phyloP scores from a whole-genome alignment of 2,888 invertebrate species.

The Chrysomela aeneicollis region DNA sequence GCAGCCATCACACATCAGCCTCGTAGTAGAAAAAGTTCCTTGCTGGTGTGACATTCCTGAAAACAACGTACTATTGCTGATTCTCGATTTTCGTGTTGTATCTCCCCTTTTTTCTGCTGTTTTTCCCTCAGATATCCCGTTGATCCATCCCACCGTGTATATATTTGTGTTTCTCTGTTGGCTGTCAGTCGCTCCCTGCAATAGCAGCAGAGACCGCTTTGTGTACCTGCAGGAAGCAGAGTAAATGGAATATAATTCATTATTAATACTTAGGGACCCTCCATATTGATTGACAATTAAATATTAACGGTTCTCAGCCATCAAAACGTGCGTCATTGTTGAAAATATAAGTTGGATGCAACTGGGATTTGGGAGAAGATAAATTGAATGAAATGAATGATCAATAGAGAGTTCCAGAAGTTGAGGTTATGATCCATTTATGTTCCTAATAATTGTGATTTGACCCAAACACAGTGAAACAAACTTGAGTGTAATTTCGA shows the following conservation, averaged over 20 bases:
- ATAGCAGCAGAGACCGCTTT: conserved; percentile 31
- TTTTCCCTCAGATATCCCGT: not conserved
- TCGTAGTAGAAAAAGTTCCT: too few relatives aligned
- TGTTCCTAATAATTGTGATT: too few relatives aligned
- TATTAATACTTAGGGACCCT: conserved; percentile 45
- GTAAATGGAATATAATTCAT: conserved; percentile 51
- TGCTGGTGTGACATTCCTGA: too few relatives aligned
- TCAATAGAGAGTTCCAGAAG: too few relatives aligned
- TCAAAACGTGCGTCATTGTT: not conserved
- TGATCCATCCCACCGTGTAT: conserved; percentile 20
- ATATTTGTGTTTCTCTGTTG: conserved; percentile 26
- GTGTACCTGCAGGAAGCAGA: conserved; percentile 45
- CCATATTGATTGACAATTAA: conserved; percentile 37
- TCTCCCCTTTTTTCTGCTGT: not conserved
- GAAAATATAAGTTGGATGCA: not conserved
- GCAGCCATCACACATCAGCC: too few relatives aligned
- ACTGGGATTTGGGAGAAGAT: too few relatives aligned
- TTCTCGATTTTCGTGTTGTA: not conserved
- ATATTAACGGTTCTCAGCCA: conserved; percentile 37
- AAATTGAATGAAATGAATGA: too few relatives aligned
- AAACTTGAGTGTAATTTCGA: too few relatives aligned
- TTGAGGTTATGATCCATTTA: too few relatives aligned
- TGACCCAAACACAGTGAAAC: too few relatives aligned
- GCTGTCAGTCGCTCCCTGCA: conserved; percentile 33
- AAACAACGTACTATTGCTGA: too few relatives aligned